A percentile compares a stretch with the other conserved stretches of the same genome.
These are phyloP conservation scores for Amphimedon queenslandica DNA, from an alignment of 37 sponge, comb jelly and placozoan genomes.

Conservation along the genomic window DNA sequence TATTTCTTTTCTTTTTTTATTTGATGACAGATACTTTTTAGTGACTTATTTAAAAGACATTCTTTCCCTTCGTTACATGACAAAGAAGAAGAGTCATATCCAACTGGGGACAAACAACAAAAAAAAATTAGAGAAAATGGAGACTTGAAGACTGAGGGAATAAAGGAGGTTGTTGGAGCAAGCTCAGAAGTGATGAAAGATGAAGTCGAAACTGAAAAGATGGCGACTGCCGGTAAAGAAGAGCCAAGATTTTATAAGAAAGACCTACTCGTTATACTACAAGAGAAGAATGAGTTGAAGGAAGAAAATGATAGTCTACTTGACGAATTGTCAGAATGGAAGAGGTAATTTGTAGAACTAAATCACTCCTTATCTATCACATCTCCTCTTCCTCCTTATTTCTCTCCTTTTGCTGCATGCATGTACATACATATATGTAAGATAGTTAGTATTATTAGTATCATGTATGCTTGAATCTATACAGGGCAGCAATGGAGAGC, in stretches of 20 bases:
- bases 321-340: conserved; percentile 40
- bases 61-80: too few relatives aligned
- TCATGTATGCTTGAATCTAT: neutral
- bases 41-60: too few relatives aligned
- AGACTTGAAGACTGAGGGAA: neutral
- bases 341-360: neutral
- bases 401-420: too few relatives aligned
- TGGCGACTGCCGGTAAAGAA: neutral
- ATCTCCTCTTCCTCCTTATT: too few relatives aligned
- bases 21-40: too few relatives aligned
- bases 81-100: too few relatives aligned
- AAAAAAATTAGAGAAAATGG: too few relatives aligned
- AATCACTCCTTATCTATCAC: neutral
- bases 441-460: neutral
- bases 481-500: neutral
- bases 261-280: conserved; percentile 52
- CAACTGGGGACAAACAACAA: too few relatives aligned
- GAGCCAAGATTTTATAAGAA: conserved; percentile 51
- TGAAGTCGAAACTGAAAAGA: conserved; percentile 5
- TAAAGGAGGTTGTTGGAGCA: neutral
- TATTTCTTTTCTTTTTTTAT: too few relatives aligned
- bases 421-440: neutral
- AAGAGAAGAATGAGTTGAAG: conserved; percentile 38
- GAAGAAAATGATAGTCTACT: conserved; percentile 25
- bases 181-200: neutral